phyloP scores from a whole-genome alignment of 2,888 invertebrate species.

The Lacanobia oleracea region DNA sequence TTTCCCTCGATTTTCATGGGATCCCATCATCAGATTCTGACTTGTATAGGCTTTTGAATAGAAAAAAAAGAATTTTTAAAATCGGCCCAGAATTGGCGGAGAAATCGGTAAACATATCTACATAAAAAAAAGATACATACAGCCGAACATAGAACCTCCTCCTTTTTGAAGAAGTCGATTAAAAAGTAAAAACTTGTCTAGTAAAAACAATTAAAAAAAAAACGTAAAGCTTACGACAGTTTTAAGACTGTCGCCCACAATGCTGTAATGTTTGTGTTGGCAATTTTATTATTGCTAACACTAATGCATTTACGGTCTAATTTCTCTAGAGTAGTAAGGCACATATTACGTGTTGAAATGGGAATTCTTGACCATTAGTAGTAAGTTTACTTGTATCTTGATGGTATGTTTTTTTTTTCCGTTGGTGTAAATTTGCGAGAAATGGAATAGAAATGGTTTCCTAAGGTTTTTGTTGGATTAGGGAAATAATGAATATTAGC shows the following conservation, averaged over 20 bases:
- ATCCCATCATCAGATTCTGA: too few relatives aligned
- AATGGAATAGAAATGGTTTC: background rate
- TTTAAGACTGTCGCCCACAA: slow-evolving; percentile 31
- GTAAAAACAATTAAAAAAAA: too few relatives aligned
- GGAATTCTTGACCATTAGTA: slow-evolving; percentile 40
- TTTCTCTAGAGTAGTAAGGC: slow-evolving; percentile 64
- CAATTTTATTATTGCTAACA: slow-evolving; percentile 69
- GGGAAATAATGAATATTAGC: background rate
- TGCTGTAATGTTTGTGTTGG: slow-evolving; percentile 57
- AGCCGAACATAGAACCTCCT: too few relatives aligned
- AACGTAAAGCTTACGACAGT: slow-evolving; percentile 10
- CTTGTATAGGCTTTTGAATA: too few relatives aligned
- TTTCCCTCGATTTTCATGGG: too few relatives aligned
- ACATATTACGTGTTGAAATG: slow-evolving; percentile 62
- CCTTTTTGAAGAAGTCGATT: too few relatives aligned
- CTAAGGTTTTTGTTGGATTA: background rate
- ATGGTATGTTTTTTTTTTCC: background rate
- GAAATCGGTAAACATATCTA: too few relatives aligned
- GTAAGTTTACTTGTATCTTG: background rate
- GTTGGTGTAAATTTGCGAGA: background rate
- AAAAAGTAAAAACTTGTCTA: background rate
- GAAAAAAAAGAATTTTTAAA: too few relatives aligned
- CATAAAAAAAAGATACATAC: too few relatives aligned
- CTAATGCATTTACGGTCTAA: slow-evolving; percentile 72
- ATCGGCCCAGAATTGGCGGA: too few relatives aligned